A percentile compares a stretch with the other conserved stretches of the same genome.
These are phyloP conservation scores for Heliothis subflexa DNA, from an alignment of 1,140 invertebrate species.

Conservation along the genomic window DNA sequence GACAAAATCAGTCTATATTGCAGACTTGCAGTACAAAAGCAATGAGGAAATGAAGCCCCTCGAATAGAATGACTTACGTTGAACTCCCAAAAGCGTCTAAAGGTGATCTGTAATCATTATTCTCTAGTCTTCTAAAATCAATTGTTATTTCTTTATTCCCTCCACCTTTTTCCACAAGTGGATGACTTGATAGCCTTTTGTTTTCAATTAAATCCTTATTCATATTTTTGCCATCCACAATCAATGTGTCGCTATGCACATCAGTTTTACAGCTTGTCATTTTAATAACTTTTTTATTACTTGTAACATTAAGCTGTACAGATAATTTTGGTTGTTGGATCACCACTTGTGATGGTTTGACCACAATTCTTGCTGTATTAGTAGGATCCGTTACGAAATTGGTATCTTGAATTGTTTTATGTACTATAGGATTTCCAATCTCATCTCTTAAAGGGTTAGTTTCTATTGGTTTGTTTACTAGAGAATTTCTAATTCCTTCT, in stretches of 20 bases:
- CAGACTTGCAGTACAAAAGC: background rate
- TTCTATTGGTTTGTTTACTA: conserved; percentile 3
- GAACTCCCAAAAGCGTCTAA: conserved; percentile 69
- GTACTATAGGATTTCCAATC: background rate
- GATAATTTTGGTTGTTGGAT: conserved; percentile 57
- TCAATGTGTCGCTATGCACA: conserved; percentile 52
- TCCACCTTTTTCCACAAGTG: conserved; percentile 50
- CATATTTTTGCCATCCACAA: conserved; percentile 17
- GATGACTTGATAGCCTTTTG: conserved; percentile 27
- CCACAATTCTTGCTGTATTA: background rate
- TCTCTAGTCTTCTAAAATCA: conserved; percentile 35
- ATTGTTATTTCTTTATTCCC: conserved; percentile 30
- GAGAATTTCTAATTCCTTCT: conserved; percentile 4
- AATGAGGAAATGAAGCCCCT: background rate
- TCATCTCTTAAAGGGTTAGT: background rate
- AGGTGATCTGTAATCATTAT: conserved; percentile 75
- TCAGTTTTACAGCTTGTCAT: conserved; percentile 60
- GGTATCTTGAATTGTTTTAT: background rate
- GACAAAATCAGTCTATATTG: background rate
- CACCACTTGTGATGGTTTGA: conserved; percentile 38
- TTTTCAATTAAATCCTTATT: conserved; percentile 26
- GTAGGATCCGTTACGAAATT: too few species aligned
- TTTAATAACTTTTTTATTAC: conserved; percentile 73
- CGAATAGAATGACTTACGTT: conserved; percentile 67
- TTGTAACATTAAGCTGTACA: conserved; percentile 69